Percentiles rank a stretch among this genome's conserved stretches.
Evolutionary conservation across 2,113 vertebrate species (phyloP).

Genomic region (Dromaius novaehollandiae): DNA sequence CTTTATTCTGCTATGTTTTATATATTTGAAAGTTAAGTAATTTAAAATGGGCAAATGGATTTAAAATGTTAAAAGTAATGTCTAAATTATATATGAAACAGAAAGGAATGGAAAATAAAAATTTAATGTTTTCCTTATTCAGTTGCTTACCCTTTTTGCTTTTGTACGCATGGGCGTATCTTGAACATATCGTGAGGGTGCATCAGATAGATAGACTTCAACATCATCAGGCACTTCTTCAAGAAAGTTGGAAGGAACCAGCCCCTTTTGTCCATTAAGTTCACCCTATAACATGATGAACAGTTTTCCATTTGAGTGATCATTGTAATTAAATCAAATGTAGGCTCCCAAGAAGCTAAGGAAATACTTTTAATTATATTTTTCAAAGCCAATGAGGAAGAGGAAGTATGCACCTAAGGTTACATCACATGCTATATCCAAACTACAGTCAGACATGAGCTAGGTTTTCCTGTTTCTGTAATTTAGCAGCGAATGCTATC

Average conservation of each 20-base stretch:
- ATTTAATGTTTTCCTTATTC: neutral
- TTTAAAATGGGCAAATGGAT: conserved; percentile 25
- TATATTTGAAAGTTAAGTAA: neutral
- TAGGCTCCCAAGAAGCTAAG: neutral
- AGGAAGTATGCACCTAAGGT: fast-evolving
- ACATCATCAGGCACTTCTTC: conserved; percentile 99
- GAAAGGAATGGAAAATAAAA: neutral
- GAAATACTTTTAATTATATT: neutral
- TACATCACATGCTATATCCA: neutral
- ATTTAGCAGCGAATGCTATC: neutral
- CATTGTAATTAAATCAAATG: fast-evolving
- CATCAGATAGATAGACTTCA: conserved; percentile 94
- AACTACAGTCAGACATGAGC: neutral
- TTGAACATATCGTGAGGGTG: conserved; percentile 82
- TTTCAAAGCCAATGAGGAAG: neutral
- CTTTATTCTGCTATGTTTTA: neutral
- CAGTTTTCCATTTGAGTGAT: fast-evolving
- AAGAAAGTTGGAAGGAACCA: conserved; percentile 98
- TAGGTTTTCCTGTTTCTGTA: neutral
- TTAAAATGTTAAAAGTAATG: conserved; percentile 15
- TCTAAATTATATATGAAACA: neutral
- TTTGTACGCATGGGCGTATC: conserved; percentile 86
- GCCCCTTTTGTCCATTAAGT: conserved; percentile 96
- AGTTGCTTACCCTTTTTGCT: conserved; percentile 93
- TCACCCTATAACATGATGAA: conserved; percentile 81